phyloP scores from a whole-genome alignment of 92 coral and sea anemone species.

The Zoanthus sansibaricus region DNA sequence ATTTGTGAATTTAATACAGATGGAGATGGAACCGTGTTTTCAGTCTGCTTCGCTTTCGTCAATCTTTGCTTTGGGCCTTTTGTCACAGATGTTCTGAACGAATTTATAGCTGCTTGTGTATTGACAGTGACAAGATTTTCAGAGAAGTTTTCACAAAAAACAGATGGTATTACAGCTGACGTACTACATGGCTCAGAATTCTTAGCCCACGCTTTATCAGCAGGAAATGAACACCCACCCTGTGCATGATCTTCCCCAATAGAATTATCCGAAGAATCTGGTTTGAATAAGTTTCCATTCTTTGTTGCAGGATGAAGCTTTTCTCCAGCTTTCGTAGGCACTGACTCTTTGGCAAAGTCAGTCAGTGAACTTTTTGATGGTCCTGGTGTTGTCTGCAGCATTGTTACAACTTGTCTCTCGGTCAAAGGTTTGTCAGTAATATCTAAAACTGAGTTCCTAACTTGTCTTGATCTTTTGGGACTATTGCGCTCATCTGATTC shows the following conservation, averaged over 20 bases:
- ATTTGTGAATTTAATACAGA: neutral
- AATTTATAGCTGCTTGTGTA: conserved; percentile 19
- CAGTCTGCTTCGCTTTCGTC: conserved; percentile 20
- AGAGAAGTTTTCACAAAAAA: neutral
- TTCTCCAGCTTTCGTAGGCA: neutral
- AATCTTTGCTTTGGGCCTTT: neutral
- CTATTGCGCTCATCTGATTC: neutral
- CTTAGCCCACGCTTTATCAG: neutral
- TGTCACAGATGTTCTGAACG: neutral
- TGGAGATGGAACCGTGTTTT: neutral
- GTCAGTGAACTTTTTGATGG: conserved; percentile 2
- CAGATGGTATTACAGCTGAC: neutral
- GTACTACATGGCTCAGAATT: neutral
- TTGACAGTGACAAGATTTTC: neutral
- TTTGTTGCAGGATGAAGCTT: neutral
- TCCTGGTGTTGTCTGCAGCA: conserved; percentile 47
- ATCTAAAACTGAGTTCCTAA: conserved; percentile 3
- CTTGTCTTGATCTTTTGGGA: neutral
- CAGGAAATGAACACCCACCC: neutral
- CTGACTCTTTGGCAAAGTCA: neutral
- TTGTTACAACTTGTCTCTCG: conserved; percentile 26
- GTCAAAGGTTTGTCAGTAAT: conserved; percentile 36
- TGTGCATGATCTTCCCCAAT: neutral
- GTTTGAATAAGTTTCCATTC: neutral
- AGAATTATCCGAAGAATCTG: neutral